Base-by-base conservation (phyloP, 2,797 vertebrate species). In the Lagodon rhomboides region DNA sequence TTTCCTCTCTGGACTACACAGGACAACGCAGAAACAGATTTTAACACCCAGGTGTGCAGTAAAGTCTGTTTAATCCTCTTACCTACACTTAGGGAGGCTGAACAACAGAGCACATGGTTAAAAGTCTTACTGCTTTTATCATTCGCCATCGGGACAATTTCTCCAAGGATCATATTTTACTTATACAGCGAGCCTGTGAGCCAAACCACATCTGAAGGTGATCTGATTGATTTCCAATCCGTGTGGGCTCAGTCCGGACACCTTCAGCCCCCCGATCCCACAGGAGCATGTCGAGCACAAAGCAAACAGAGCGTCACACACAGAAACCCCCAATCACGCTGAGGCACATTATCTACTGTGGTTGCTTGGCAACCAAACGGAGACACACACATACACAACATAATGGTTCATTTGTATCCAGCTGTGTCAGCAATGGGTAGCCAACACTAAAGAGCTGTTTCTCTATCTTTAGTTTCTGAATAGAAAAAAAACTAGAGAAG, bases 341-440 rank as follows among this genome's bases (percentile, higher is more conserved):
- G 1, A 85, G 82, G 71, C 76, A 84, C 82, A 85, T 91, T 86
- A 89, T 85, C 86, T 79, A 58, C 75, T 49, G 67, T 11, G 74
- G 93, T 93, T 91, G 91, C 93, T 53, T 75, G 68, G 92, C 86
- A 91, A 94, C 93, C 79, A 65, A 70, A 74, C 41, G 3, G 22
- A 84, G 79, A 79, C 72, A 68, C 77, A 73, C 73, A 77, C 75
- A 82, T n/a, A 69, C 75, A 85, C 85, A 76, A 75, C 82, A 88
- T 85, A 88, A 91, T 86, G 83, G 87, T 73, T 88, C 3, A 85
- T 87, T 91, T 88, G 83, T 85, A 85, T 91, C 91, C 92, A 91
- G 91, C 90, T 92, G 89, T 82, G 91, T 90, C 87, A 92, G 87
- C 87, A 86, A 54, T 5, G 77, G 67, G 73, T n/a, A 75, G 70